A percentile compares a stretch with the other conserved stretches of the same genome.
phyloP scores from a whole-genome alignment of 2,888 invertebrate species.

The Linyphia triangularis region DNA sequence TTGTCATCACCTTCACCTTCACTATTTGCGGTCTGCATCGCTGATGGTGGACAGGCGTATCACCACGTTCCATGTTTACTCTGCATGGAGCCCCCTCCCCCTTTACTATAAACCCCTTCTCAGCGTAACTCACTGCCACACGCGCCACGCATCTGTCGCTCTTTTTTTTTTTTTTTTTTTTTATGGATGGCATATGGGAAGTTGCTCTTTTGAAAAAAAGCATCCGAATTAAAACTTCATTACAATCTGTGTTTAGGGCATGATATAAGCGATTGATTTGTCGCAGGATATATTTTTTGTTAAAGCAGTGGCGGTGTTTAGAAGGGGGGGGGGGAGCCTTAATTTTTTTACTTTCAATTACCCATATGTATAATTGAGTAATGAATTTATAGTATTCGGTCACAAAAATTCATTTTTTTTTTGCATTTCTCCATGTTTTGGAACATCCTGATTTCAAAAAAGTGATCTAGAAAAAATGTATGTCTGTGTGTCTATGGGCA shows the following conservation, averaged over 20 bases:
- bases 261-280: conserved; percentile 7
- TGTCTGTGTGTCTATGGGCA: no score
- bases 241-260: not conserved
- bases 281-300: no score
- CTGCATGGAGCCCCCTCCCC: not conserved
- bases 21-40: conserved; percentile 62
- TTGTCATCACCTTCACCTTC: conserved; percentile 51
- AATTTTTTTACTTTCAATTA: no score
- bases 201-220: conserved; percentile 54
- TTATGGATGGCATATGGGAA: conserved; percentile 34
- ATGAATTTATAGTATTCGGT: no score
- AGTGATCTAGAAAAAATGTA: no score
- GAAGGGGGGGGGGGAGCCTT: no score
- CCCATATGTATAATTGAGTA: no score
- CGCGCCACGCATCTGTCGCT: conserved; percentile 62
- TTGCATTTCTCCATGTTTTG: no score
- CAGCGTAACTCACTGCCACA: not conserved
- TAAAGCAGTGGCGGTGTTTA: not conserved
- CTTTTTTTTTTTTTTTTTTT: conserved; percentile 52
- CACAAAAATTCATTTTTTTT: no score
- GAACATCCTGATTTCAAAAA: no score
- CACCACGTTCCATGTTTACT: conserved; percentile 42
- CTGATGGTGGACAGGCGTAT: conserved; percentile 28
- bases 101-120: not conserved
- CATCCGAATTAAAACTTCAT: conserved; percentile 48